phyloP scores from a whole-genome alignment of 1,140 invertebrate genomes.

The Mamestra configurata region DNA sequence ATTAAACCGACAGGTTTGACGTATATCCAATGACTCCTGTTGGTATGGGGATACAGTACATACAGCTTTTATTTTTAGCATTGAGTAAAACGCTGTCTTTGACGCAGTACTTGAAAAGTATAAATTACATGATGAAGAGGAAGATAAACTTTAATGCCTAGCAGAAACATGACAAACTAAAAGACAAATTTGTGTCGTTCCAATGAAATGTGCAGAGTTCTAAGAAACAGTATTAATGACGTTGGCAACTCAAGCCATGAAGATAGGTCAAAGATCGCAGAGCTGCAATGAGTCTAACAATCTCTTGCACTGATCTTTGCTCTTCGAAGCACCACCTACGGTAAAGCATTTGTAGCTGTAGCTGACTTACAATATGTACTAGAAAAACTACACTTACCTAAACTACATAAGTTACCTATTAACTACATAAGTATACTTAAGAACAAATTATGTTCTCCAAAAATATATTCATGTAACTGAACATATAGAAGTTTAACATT shows the following conservation, averaged over 20 bases:
- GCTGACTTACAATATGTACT: background rate
- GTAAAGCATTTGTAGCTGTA: background rate
- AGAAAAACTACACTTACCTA: background rate
- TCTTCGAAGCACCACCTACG: background rate
- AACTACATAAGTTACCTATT: too few species aligned
- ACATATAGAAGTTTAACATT: too few species aligned
- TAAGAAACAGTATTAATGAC: background rate
- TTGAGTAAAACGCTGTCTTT: background rate
- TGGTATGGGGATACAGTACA: too few species aligned
- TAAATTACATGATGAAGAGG: background rate
- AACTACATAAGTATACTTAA: too few species aligned
- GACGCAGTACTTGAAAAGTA: background rate
- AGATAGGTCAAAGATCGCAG: background rate
- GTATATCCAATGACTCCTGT: slow-evolving; percentile 5
- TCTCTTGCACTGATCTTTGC: slow-evolving; percentile 12
- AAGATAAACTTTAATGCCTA: background rate
- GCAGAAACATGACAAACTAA: too few species aligned
- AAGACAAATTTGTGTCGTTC: background rate
- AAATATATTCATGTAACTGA: too few species aligned
- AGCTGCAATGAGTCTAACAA: slow-evolving; percentile 16
- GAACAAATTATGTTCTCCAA: too few species aligned
- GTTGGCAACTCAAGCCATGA: slow-evolving; percentile 27
- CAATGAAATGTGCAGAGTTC: background rate
- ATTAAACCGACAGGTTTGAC: slow-evolving; percentile 51
- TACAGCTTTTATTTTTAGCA: slow-evolving; percentile 8